Base-by-base conservation (phyloP, 2,888 invertebrate species). In the Synanthedon andrenaeformis region DNA sequence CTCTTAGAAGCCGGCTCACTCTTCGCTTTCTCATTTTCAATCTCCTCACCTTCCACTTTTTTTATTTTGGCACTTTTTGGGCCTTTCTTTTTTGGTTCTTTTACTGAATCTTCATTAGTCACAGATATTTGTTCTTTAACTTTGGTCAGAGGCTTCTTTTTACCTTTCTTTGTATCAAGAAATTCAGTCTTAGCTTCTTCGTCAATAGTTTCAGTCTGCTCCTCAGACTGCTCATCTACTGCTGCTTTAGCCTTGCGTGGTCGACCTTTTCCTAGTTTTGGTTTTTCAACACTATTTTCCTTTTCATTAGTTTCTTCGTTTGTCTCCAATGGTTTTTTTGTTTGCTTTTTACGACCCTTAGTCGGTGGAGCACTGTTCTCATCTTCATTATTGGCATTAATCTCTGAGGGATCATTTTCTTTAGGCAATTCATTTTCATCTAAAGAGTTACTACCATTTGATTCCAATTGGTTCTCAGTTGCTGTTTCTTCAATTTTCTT, bases 31-130 rank as follows among this genome's bases (percentile, higher is more conserved):
- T 70, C 71, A 17, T 57, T 59, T 17, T 72, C 77, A 19, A 35
- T 35, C 35, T 77, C 78, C 70, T 82, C 84, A 55, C 69, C 58
- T 58, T 83, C 84, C 59, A 35, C 79, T 84, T 1, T 67, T 74
- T 53, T 64, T 68, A 59, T 70, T 71, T 60, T 80, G 82, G 55
- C 71, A 74, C 76, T 74, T 61, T 78, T 79, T 4, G 66, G 55
- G 61, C 76, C 79, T 57, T 80, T 84, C 58, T 82, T 82, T 59
- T 80, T 81, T n/a, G 72, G 70, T 55, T 77, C 72, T 35, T 72
- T 68, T 45, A 57, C 72, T 53, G 50, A 41, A 52, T 67, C 66
- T 57, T 67, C 68, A 57, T 69, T 69, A 8, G n/a, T 51, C 13
- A 23, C 73, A 55, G 67, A 67, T 51, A 62, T 60, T 53, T 71